Percentiles rank a stretch among this genome's conserved stretches.
Conservation (phyloP, 2,113 vertebrate species). For the Empidonax alnorum region DNA sequence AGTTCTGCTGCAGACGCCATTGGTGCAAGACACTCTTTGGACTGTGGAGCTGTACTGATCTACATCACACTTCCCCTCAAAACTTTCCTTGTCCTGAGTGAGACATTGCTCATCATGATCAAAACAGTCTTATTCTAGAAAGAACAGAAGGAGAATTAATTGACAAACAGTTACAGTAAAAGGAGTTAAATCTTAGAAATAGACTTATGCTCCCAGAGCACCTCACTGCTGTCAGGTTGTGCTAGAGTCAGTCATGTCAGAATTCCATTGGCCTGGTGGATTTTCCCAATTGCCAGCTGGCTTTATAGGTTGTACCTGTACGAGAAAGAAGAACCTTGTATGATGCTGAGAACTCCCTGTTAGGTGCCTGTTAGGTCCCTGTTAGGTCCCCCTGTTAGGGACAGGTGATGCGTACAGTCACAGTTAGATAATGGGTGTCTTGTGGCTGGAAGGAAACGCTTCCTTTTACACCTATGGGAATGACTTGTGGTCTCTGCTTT, state of each 20-base stretch:
- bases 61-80: neutral
- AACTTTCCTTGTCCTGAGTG: neutral
- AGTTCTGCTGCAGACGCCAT: neutral
- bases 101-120: neutral
- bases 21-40: neutral
- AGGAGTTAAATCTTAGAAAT: neutral
- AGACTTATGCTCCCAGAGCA: neutral
- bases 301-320: neutral
- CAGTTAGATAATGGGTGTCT: neutral
- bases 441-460: neutral
- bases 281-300: neutral
- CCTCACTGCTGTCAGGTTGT: neutral
- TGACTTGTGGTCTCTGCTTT: slow-evolving; percentile 11
- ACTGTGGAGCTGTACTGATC: neutral
- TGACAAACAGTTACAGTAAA: neutral
- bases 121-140: neutral
- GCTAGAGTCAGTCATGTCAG: neutral
- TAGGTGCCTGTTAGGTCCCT: neutral
- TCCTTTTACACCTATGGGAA: neutral
- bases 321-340: neutral
- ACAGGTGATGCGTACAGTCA: neutral
- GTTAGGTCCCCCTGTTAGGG: neutral
- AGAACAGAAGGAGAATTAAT: neutral
- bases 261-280: neutral
- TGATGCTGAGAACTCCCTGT: neutral